Evolutionary conservation across 1,140 invertebrate species (phyloP), one percentile per base, ranked within the genome.

Genomic region (Delia radicum): DNA sequence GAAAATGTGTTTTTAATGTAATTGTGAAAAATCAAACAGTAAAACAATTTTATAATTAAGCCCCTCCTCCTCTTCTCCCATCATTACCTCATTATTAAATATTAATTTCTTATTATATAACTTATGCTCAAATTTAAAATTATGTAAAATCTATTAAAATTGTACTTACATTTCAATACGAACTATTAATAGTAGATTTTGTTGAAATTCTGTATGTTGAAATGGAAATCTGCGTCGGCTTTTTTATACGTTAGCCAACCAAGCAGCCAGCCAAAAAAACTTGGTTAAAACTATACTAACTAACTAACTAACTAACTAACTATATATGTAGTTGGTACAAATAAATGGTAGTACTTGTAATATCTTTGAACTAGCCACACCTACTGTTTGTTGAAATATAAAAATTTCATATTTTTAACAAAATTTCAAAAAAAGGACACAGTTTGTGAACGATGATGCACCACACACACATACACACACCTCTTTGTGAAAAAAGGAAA

Each of bases 391-490:
- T 69, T 69, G 27, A 69, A 33, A 33, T 69, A 69, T 69, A 69
- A 33, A 69, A 69, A 69, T 69, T 69, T 69, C 65, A 69, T 69
- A 69, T 69, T 69, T 69, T 69, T 69, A 69, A 33, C 65, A 31
- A 69, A 69, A 69, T 33, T 69, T 69, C n/a, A n/a, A n/a, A 69
- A 69, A 69, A 69, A 37, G 65, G 65, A 69, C 65, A 69, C 29
- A 33, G 24, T 69, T 31, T 69, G 33, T 69, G n/a, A n/a, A n/a
- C n/a, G n/a, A n/a, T n/a, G 65, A 69, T 69, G 26, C 24, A 24
- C 27, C 62, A 65, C 62, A 33, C 65, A 24, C 18, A 18, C 0
- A 37, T n/a, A 27, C 26, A 4, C 21, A 29, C 29, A 69, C 21
- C 65, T 69, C n/a, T 69, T 69, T 24, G 24, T 55, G 8, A 55